Percentiles rank a stretch among this genome's conserved stretches.
Conservation (phyloP, 2,888 invertebrate genomes). For the Eledone cirrhosa region DNA sequence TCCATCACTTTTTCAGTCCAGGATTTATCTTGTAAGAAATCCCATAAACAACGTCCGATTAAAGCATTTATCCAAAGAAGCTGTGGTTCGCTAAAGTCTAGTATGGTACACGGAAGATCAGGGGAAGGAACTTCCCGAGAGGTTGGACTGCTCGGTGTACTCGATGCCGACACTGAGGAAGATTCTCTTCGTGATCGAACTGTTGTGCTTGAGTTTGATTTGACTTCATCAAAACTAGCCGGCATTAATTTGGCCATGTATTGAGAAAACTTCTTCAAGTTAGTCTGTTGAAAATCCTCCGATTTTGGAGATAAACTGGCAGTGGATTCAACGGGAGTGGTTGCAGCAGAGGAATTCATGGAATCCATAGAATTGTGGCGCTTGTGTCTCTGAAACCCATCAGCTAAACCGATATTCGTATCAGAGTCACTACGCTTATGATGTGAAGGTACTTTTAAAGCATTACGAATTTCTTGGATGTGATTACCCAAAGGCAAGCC, state of each 20-base stretch:
- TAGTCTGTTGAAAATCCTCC: constrained; percentile 29
- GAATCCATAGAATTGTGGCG: constrained; percentile 55
- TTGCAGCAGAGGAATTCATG: constrained; percentile 37
- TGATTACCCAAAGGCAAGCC: constrained; percentile 53
- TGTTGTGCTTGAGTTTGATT: constrained; percentile 40
- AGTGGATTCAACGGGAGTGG: background rate
- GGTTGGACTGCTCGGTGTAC: constrained; percentile 32
- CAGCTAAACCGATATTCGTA: constrained; percentile 21
- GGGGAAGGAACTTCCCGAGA: constrained; percentile 14
- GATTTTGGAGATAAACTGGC: constrained; percentile 11
- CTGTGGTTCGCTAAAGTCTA: constrained; percentile 55
- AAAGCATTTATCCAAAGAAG: constrained; percentile 75
- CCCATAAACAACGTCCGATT: constrained; percentile 81
- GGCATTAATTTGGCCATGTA: constrained; percentile 63
- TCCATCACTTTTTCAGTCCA: constrained; percentile 78
- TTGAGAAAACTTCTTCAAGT: constrained; percentile 51
- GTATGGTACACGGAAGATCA: constrained; percentile 7
- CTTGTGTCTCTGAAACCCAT: constrained; percentile 40
- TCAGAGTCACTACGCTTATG: constrained; percentile 32
- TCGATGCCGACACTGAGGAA: constrained; percentile 12
- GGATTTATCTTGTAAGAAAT: constrained; percentile 79
- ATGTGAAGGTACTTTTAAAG: constrained; percentile 35
- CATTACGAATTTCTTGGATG: constrained; percentile 46
- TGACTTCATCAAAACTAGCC: constrained; percentile 36
- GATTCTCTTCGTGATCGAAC: constrained; percentile 30